A percentile compares a stretch with the other conserved stretches of the same genome.
Conservation (phyloP, 2,113 vertebrate genomes). For the Atrichornis clamosus region DNA sequence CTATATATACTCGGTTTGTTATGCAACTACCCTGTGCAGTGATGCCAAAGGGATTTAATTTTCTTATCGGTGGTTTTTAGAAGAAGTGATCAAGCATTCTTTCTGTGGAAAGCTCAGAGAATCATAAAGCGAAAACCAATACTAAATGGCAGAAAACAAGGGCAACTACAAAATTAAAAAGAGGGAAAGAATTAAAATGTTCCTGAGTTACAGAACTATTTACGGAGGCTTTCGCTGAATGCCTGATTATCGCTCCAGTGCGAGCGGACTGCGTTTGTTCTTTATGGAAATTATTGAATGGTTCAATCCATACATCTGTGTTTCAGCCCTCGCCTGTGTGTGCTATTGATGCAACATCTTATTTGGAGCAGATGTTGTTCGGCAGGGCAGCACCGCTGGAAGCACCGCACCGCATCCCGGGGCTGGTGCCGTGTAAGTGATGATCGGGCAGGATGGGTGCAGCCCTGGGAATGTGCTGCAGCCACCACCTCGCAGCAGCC, state of each 20-base stretch:
- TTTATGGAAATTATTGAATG: background rate
- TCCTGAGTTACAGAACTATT: background rate
- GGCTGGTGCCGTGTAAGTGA: too few species aligned
- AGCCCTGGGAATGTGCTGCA: background rate
- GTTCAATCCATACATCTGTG: background rate
- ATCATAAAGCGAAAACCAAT: background rate
- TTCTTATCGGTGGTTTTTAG: background rate
- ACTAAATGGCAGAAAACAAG: background rate
- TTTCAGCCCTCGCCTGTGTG: background rate
- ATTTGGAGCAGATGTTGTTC: background rate
- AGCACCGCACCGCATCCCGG: background rate
- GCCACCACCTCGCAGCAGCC: accelerated
- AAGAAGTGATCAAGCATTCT: conserved; percentile 19
- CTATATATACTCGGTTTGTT: conserved; percentile 17
- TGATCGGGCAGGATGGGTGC: background rate
- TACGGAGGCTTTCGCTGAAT: background rate
- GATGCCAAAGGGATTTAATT: conserved; percentile 46
- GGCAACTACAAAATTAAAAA: background rate
- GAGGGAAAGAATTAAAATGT: accelerated
- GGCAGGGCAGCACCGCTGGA: background rate
- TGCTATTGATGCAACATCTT: background rate
- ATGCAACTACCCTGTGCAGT: conserved; percentile 13
- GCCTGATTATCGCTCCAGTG: background rate
- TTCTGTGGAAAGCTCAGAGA: background rate
- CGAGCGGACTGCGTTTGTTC: background rate